Percentiles rank a stretch among this genome's conserved stretches.
phyloP scores from a whole-genome alignment of 2,113 vertebrate genomes.

The Mustela nigripes region DNA sequence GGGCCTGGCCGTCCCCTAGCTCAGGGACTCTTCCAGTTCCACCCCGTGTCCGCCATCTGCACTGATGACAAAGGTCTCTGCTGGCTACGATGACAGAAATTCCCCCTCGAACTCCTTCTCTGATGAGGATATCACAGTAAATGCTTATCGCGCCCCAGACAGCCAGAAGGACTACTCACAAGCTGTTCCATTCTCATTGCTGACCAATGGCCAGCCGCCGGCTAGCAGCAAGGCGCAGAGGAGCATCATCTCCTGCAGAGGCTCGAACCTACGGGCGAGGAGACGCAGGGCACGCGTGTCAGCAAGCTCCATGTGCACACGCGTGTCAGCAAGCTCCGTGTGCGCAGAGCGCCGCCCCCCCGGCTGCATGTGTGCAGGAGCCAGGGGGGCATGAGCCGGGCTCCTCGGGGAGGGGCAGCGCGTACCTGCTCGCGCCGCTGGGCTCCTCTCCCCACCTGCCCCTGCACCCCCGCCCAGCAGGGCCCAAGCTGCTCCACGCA shows the following conservation, averaged over 20 bases:
- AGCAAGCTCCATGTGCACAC: accelerated
- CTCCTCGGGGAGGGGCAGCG: not conserved
- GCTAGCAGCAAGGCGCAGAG: not conserved
- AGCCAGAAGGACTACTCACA: too few species aligned
- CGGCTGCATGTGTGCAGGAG: not conserved
- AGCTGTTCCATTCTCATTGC: too few species aligned
- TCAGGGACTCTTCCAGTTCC: too few species aligned
- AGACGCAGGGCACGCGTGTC: not conserved
- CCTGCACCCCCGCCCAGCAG: too few species aligned
- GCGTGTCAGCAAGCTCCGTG: accelerated
- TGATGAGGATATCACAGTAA: accelerated
- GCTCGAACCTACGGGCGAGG: not conserved
- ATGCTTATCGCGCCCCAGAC: too few species aligned
- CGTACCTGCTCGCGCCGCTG: too few species aligned
- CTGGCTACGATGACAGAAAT: not conserved
- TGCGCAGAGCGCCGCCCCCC: not conserved
- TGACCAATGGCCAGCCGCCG: accelerated
- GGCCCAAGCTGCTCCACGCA: not conserved
- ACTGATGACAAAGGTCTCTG: accelerated
- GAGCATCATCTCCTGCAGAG: not conserved
- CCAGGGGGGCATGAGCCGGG: not conserved
- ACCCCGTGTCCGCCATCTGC: accelerated
- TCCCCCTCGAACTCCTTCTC: too few species aligned
- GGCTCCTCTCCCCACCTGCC: not conserved
- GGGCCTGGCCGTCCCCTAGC: too few species aligned